phyloP scores from a whole-genome alignment of 2,797 vertebrate species.

The Oreochromis mossambicus region DNA sequence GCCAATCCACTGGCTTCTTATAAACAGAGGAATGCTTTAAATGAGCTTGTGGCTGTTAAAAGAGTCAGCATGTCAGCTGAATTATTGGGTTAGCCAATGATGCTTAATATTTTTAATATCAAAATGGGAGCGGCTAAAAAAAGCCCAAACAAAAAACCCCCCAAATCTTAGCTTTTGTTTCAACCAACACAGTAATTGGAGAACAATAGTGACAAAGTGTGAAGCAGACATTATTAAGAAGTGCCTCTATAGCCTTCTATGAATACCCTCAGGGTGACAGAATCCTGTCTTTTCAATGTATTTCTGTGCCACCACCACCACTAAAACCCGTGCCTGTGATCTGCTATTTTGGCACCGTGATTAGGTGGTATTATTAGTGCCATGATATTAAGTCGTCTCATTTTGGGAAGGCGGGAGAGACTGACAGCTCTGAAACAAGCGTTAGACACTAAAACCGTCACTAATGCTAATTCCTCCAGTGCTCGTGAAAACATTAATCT shows the following conservation, averaged over 20 bases:
- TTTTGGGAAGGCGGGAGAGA: constrained; percentile 44
- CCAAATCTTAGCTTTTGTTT: background rate
- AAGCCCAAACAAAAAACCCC: fast-evolving
- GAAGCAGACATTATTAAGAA: constrained; percentile 17
- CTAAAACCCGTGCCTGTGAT: constrained; percentile 39
- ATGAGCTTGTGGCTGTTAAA: background rate
- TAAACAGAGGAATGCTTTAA: background rate
- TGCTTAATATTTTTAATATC: background rate
- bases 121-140: background rate
- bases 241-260: background rate
- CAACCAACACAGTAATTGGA: background rate
- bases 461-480: constrained; percentile 68
- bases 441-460: constrained; percentile 67
- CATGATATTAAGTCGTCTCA: constrained; percentile 62
- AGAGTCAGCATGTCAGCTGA: background rate
- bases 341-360: constrained; percentile 47
- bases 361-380: constrained; percentile 57
- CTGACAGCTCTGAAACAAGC: constrained; percentile 68
- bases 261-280: constrained; percentile 21
- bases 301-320: background rate
- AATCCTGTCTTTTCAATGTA: constrained; percentile 1
- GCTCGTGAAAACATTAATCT: constrained; percentile 65
- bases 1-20: background rate
- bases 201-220: constrained; percentile 9
- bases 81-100: background rate